These are phyloP conservation scores for Drosophila gaucha DNA, from an alignment of 2,888 invertebrate genomes.

Conservation along the genomic window DNA sequence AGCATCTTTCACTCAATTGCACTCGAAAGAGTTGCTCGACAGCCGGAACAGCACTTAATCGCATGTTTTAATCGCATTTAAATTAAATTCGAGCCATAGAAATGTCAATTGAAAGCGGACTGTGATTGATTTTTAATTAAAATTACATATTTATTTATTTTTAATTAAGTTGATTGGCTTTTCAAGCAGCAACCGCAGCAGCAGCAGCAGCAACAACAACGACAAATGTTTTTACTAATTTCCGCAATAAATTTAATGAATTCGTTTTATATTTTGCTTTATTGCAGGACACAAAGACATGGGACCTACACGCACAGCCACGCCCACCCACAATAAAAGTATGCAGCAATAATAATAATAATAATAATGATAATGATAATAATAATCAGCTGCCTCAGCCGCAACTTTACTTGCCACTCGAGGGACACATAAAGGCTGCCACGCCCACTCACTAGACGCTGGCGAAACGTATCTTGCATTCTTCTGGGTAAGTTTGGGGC, in stretches of 20 bases:
- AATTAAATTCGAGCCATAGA: conserved; percentile 25
- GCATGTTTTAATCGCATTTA: conserved; percentile 28
- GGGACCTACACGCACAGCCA: not conserved
- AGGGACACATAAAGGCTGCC: conserved; percentile 45
- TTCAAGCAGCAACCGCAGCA: conserved; percentile 48
- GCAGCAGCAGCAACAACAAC: conserved; percentile 14
- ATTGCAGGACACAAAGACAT: conserved; percentile 28
- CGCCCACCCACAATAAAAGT: conserved; percentile 11
- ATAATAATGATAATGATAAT: conserved; percentile 40
- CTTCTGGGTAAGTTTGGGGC: conserved; percentile 9
- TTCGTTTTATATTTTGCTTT: conserved; percentile 41
- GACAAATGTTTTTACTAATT: conserved; percentile 58
- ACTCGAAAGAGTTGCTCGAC: conserved; percentile 7
- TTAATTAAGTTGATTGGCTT: conserved; percentile 72
- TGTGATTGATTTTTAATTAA: conserved; percentile 78
- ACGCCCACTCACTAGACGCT: not conserved
- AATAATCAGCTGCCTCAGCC: conserved; percentile 50
- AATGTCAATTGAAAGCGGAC: conserved; percentile 31
- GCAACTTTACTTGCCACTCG: conserved; percentile 34
- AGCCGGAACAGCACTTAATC: conserved; percentile 29
- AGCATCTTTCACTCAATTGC: conserved; percentile 32
- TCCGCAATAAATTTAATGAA: conserved; percentile 40
- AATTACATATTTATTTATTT: conserved; percentile 67
- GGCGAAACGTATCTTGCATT: not conserved
- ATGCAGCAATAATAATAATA: conserved; percentile 47